A percentile compares a stretch with the other conserved stretches of the same genome.
Conservation (phyloP, 2,113 vertebrate species). For the Festucalex cinctus region DNA sequence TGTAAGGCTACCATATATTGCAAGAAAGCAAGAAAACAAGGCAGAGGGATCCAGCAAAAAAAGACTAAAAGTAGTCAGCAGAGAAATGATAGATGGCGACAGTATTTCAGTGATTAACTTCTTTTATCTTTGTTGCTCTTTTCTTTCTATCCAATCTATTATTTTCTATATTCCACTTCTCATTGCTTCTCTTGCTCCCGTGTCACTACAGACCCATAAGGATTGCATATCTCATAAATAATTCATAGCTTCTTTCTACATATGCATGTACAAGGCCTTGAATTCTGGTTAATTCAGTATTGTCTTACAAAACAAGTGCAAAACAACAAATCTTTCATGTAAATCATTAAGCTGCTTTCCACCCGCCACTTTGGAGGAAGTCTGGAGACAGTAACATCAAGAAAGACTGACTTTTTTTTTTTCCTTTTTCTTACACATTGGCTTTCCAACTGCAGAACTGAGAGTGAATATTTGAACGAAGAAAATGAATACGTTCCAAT, state of each 20-base stretch:
- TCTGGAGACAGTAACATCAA: conserved; percentile 9
- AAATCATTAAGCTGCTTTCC: conserved; percentile 14
- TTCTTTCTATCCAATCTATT: conserved; percentile 30
- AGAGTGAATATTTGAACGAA: conserved; percentile 12
- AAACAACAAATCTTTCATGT: conserved; percentile 21
- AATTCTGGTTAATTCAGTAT: conserved; percentile 34
- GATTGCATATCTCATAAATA: conserved; percentile 46
- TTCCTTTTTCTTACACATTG: conserved; percentile 18
- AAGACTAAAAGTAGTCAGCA: neutral
- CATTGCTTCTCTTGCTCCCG: conserved; percentile 13
- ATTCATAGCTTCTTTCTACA: conserved; percentile 41
- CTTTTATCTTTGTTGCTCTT: conserved; percentile 15
- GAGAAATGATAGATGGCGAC: conserved; percentile 32
- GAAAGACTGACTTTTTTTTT: conserved; percentile 19
- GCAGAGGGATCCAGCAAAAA: conserved; percentile 6
- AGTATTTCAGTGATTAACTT: conserved; percentile 34
- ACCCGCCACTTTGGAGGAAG: neutral
- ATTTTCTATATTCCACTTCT: conserved; percentile 11
- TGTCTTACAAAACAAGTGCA: conserved; percentile 11
- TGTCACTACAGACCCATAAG: conserved; percentile 19
- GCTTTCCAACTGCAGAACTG: conserved; percentile 8
- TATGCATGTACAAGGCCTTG: conserved; percentile 33
- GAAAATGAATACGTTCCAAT: neutral
- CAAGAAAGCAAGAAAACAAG: conserved; percentile 4
- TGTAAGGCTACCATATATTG: conserved; percentile 22